Evolutionary conservation across 2,797 vertebrate species (phyloP).

Genomic region (Lacerta bilineata): DNA sequence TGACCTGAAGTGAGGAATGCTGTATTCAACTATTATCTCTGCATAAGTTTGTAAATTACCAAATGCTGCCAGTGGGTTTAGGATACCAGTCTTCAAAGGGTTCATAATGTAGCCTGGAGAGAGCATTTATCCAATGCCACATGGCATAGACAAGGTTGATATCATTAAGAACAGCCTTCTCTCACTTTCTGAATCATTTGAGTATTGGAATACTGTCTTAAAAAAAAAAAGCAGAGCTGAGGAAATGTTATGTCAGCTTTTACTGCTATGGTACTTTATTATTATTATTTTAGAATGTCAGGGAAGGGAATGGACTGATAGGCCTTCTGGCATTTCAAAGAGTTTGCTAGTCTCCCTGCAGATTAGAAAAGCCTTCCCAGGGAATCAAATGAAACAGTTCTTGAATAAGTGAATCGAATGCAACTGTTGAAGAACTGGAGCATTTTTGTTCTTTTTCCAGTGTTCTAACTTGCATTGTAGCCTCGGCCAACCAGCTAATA

Average conservation of each 20-base stretch:
- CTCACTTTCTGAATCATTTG: slow-evolving; percentile 39
- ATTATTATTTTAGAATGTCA: slow-evolving; percentile 37
- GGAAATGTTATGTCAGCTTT: slow-evolving; percentile 8
- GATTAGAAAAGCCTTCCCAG: slow-evolving; percentile 45
- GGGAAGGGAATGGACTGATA: slow-evolving; percentile 20
- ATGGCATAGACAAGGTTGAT: slow-evolving; percentile 40
- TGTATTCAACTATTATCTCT: neutral
- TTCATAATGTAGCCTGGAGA: slow-evolving; percentile 49
- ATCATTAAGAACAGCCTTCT: neutral
- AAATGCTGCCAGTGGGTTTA: slow-evolving; percentile 10
- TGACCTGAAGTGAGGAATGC: neutral
- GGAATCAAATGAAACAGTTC: slow-evolving; percentile 37
- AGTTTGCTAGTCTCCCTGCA: slow-evolving; percentile 34
- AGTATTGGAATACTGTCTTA: slow-evolving; percentile 32
- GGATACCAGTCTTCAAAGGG: slow-evolving; percentile 56
- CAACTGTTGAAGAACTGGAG: slow-evolving; percentile 45
- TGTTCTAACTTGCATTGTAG: slow-evolving; percentile 48
- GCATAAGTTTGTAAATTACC: neutral
- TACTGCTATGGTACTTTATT: slow-evolving; percentile 37
- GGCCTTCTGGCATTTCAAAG: slow-evolving; percentile 27
- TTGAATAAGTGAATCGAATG: slow-evolving; percentile 40
- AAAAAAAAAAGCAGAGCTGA: neutral
- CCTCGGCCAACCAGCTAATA: slow-evolving; percentile 53
- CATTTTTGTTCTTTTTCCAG: slow-evolving; percentile 39
- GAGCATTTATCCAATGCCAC: slow-evolving; percentile 27